Conservation (phyloP, 1,140 invertebrate species). For the Drosophila jambulina region DNA sequence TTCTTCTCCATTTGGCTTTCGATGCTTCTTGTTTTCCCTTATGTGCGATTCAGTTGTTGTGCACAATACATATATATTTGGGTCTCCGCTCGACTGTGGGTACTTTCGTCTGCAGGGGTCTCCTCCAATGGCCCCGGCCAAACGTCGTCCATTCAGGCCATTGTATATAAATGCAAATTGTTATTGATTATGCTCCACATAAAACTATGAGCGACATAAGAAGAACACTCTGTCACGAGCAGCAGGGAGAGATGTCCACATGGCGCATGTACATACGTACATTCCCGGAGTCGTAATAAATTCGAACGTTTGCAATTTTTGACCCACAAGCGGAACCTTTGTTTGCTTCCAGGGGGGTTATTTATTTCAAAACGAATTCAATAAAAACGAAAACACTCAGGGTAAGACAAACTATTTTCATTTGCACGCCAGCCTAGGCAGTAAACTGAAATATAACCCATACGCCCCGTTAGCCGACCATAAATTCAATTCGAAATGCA, state of each 20-base stretch:
- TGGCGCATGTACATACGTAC: constrained; percentile 1
- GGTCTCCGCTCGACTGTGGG: constrained; percentile 24
- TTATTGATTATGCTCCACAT: constrained; percentile 79
- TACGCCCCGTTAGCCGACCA: constrained; percentile 51
- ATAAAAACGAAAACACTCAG: constrained; percentile 15
- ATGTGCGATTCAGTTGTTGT: constrained; percentile 20
- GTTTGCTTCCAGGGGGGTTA: neutral
- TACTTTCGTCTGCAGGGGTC: constrained; percentile 32
- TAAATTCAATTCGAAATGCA: constrained; percentile 69
- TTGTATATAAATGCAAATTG: constrained; percentile 76
- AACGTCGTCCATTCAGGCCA: constrained; percentile 49
- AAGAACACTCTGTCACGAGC: constrained; percentile 36
- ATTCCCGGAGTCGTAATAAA: constrained; percentile 38
- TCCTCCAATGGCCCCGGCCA: constrained; percentile 10
- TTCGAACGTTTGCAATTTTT: constrained; percentile 50
- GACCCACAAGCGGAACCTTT: constrained; percentile 28
- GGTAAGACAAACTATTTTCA: constrained; percentile 52
- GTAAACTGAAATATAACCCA: constrained; percentile 63
- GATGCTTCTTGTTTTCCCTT: constrained; percentile 33
- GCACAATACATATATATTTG: constrained; percentile 18
- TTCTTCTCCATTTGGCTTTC: constrained; percentile 51
- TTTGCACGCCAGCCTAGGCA: constrained; percentile 40
- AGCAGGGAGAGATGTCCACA: constrained; percentile 1
- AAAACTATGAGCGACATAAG: constrained; percentile 54
- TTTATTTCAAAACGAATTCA: constrained; percentile 38